Conservation (phyloP, 2,888 invertebrate genomes). For the Phania funesta region DNA sequence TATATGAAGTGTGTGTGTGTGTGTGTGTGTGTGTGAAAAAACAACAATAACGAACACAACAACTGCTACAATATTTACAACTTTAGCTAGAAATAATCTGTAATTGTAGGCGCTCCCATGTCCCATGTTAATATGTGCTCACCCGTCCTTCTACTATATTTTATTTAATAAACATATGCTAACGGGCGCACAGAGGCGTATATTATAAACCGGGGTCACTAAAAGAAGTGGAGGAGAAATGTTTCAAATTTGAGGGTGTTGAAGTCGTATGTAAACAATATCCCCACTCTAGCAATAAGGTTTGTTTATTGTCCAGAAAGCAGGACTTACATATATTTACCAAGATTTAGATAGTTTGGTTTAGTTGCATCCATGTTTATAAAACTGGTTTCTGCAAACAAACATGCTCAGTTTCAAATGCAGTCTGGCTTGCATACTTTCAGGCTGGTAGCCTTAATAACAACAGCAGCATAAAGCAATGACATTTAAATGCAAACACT, state of each 20-base stretch:
- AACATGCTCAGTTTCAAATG: conserved; percentile 6
- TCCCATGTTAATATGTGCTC: not conserved
- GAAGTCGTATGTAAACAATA: not conserved
- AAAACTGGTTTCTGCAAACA: conserved; percentile 7
- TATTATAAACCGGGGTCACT: conserved; percentile 29
- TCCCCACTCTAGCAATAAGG: not conserved
- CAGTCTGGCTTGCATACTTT: conserved; percentile 19
- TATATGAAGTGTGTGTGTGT: not conserved
- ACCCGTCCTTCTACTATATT: conserved; percentile 14
- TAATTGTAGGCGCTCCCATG: conserved; percentile 38
- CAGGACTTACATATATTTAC: not conserved
- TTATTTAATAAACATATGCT: conserved; percentile 47
- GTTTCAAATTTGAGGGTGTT: not conserved
- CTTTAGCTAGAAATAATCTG: conserved; percentile 45
- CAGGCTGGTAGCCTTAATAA: conserved; percentile 1
- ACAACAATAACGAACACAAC: conserved; percentile 12
- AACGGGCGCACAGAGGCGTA: conserved; percentile 42
- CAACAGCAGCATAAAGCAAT: conserved; percentile 9
- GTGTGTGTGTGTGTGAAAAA: not conserved
- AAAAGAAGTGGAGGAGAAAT: not conserved
- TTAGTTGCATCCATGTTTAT: conserved; percentile 33
- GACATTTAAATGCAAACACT: conserved; percentile 35
- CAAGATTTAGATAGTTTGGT: conserved; percentile 33
- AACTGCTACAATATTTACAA: conserved; percentile 29
- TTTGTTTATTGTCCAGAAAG: conserved; percentile 9